A percentile compares a stretch with the other conserved stretches of the same genome.
phyloP scores from a whole-genome alignment of 1,140 invertebrate species.

The Fopius arisanus region DNA sequence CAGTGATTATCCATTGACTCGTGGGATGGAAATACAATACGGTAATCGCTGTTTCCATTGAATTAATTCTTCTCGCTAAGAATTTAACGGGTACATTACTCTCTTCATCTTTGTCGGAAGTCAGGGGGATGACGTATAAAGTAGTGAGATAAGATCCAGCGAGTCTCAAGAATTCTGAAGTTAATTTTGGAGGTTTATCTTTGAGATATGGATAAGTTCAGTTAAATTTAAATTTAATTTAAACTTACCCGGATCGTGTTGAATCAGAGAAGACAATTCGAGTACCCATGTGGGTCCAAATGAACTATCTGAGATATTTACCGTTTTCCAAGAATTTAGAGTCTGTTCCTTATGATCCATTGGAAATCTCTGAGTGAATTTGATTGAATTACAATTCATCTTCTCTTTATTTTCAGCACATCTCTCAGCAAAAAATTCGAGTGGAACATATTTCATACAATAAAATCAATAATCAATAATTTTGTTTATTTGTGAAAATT shows the following conservation, averaged over 20 bases:
- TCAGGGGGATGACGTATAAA: slow-evolving; percentile 38
- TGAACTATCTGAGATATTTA: slow-evolving; percentile 33
- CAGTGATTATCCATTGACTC: slow-evolving; percentile 41
- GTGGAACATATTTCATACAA: too few species aligned
- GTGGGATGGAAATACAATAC: slow-evolving; percentile 34
- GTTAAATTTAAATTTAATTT: background rate
- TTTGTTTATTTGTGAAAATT: too few species aligned
- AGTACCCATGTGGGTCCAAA: slow-evolving; percentile 37
- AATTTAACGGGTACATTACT: slow-evolving; percentile 18
- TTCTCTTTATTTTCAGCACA: background rate
- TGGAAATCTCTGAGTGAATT: slow-evolving; percentile 25
- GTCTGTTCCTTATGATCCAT: slow-evolving; percentile 25
- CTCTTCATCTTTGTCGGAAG: slow-evolving; percentile 16
- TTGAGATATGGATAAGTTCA: background rate
- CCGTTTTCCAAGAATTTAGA: slow-evolving; percentile 15
- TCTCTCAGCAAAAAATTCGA: background rate
- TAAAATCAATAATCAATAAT: too few species aligned
- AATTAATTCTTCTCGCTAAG: slow-evolving; percentile 28
- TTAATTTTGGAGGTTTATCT: background rate
- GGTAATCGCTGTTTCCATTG: slow-evolving; percentile 34
- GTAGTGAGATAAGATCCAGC: slow-evolving; percentile 38
- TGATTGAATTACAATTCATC: background rate
- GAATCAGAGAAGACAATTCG: slow-evolving; percentile 30
- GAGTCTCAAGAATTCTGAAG: slow-evolving; percentile 16
- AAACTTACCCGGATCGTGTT: background rate